Evolutionary conservation across 53 echinoderm and acorn worm genomes (phyloP).

Genomic region (Paelopatides confundens): DNA sequence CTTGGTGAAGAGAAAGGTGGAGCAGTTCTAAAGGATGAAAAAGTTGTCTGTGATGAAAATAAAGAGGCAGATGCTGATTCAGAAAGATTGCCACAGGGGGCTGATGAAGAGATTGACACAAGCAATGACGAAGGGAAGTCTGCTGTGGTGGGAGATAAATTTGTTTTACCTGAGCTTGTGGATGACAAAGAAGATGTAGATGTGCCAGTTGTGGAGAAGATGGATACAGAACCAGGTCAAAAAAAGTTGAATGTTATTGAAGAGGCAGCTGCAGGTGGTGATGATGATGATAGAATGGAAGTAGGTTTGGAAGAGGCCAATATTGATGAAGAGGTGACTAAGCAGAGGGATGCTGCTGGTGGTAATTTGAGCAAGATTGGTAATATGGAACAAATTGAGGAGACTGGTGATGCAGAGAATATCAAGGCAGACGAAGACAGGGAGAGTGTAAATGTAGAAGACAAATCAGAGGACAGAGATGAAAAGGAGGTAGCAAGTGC

Average conservation of each 20-base stretch:
- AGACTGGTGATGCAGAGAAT: not conserved
- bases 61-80: slow-evolving; percentile 14
- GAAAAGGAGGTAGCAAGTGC: not conserved
- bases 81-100: not conserved
- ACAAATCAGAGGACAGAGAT: not conserved
- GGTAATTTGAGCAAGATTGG: not conserved
- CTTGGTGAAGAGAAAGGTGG: not conserved
- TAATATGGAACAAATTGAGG: not conserved
- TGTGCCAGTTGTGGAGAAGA: not conserved
- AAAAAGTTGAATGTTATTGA: not conserved
- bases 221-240: not conserved
- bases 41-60: not conserved
- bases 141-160: not conserved
- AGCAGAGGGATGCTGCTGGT: not conserved
- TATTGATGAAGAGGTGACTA: not conserved
- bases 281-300: not conserved
- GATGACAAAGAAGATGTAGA: not conserved
- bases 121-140: not conserved
- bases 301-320: not conserved
- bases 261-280: not conserved
- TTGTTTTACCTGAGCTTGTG: not conserved
- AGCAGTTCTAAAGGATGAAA: not conserved
- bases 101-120: slow-evolving; percentile 20
- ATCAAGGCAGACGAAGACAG: not conserved
- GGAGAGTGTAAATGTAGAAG: not conserved